Evolutionary conservation across 2,888 invertebrate species (phyloP), one percentile per base, ranked within the genome.

Genomic region (Tetropium fuscum): DNA sequence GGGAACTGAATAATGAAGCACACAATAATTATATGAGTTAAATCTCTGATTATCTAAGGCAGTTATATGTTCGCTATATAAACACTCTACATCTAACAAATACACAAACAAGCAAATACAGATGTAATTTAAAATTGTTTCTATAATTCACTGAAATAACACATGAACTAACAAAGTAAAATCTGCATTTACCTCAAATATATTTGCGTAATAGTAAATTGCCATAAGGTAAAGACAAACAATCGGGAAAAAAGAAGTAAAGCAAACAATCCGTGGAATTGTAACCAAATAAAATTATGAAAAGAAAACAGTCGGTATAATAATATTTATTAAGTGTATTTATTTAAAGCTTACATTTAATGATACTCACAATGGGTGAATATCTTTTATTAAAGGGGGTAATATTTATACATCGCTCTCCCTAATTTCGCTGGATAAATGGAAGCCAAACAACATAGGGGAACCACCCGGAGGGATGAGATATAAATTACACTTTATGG

Each of bases 361-460:
- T 69, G 72, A 72, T 72, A 73, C 54, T 48, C 36, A 25, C 55
- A 55, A 45, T 45, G 55, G 45, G 53, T 53, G 53, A 48, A 56
- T 48, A 56, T 56, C 51, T 56, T 55, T 48, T 36, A 18, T 53
- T 18, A 56, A 59, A 55, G 64, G 58, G 54, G 56, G 49, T 36
- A 49, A 38, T 67, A 63, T 64, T 63, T 67, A 64, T 54, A 59
- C 47, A 67, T 57, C 58, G 43, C 43, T 60, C 56, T 72, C 69
- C 74, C 70, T 73, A 64, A 72, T 71, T 73, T 65, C 58, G 61
- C 66, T 63, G 71, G 74, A 75, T 76, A 77, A 79, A 78, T 78
- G 76, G 75, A 79, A 78, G 75, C 76, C 72, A 77, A 78, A 79
- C 77, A 78, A 72, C 70, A 63, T 65, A 70, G 70, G 69, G 56